Percentiles rank a stretch among this genome's conserved stretches.
Evolutionary conservation across 2,797 vertebrate species (phyloP).

Genomic region (Acrocephalus scirpaceus): DNA sequence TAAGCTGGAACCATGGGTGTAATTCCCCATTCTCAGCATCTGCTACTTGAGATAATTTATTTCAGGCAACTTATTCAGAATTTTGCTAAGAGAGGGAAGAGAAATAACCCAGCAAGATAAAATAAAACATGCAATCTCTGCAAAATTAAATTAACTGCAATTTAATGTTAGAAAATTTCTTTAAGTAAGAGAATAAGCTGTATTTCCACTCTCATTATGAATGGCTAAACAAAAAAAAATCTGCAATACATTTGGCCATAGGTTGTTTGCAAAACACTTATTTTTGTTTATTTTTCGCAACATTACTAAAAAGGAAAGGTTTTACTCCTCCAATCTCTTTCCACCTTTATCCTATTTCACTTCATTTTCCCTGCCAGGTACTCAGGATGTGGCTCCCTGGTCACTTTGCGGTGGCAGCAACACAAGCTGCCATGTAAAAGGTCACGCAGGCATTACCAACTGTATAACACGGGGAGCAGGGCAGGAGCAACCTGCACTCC

Average conservation of each 20-base stretch:
- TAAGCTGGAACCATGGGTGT: background rate
- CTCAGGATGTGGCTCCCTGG: background rate
- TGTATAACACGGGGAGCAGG: fast-evolving
- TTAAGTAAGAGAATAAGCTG: background rate
- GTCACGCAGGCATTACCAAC: fast-evolving
- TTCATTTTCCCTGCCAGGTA: background rate
- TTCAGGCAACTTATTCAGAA: background rate
- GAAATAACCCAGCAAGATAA: background rate
- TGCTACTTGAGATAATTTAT: background rate
- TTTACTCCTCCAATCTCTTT: background rate
- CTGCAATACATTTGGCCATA: too few relatives aligned
- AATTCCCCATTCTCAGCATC: background rate
- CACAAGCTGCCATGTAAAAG: background rate
- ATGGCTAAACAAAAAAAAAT: background rate
- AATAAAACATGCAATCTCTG: background rate
- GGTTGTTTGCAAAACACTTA: background rate
- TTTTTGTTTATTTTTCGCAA: background rate
- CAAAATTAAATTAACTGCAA: background rate
- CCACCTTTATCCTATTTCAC: background rate
- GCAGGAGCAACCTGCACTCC: background rate
- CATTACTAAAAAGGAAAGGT: background rate
- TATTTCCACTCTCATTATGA: background rate
- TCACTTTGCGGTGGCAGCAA: background rate
- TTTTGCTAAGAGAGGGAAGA: background rate
- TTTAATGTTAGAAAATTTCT: background rate